These are phyloP conservation scores for Sanderia malayensis DNA, from an alignment of 30 jellyfish, hydroid and myxozoan genomes.

Conservation along the genomic window DNA sequence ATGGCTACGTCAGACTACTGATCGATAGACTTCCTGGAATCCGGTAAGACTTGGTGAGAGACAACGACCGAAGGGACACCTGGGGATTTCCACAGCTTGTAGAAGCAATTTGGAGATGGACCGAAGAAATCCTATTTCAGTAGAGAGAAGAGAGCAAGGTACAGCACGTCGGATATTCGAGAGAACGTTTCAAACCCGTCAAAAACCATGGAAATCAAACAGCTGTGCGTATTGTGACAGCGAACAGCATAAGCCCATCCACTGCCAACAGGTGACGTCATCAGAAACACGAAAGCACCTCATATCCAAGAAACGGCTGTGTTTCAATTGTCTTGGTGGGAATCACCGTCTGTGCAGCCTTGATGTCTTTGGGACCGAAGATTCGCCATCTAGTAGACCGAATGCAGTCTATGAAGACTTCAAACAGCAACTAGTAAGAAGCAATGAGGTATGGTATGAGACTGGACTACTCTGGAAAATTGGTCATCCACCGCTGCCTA, in stretches of 20 bases:
- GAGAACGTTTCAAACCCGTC: not conserved
- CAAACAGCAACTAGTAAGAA: constrained; percentile 17
- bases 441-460: not conserved
- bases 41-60: constrained; percentile 51
- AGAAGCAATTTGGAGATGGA: constrained; percentile 52
- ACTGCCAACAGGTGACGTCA: constrained; percentile 25
- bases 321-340: constrained; percentile 56
- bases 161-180: not conserved
- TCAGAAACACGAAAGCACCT: constrained; percentile 38
- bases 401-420: constrained; percentile 17
- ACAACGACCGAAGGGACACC: constrained; percentile 45
- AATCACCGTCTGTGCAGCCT: not conserved
- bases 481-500: constrained; percentile 11
- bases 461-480: constrained; percentile 1
- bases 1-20: constrained; percentile 40
- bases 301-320: constrained; percentile 20
- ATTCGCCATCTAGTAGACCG: constrained; percentile 9
- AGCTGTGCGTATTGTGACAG: constrained; percentile 41
- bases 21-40: constrained; percentile 65
- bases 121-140: constrained; percentile 38
- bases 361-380: constrained; percentile 48
- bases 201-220: constrained; percentile 10
- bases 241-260: constrained; percentile 22
- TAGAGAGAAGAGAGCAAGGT: not conserved
- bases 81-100: constrained; percentile 56